Conservation (phyloP, 2,797 vertebrate genomes). For the Poeciliopsis turneri region DNA sequence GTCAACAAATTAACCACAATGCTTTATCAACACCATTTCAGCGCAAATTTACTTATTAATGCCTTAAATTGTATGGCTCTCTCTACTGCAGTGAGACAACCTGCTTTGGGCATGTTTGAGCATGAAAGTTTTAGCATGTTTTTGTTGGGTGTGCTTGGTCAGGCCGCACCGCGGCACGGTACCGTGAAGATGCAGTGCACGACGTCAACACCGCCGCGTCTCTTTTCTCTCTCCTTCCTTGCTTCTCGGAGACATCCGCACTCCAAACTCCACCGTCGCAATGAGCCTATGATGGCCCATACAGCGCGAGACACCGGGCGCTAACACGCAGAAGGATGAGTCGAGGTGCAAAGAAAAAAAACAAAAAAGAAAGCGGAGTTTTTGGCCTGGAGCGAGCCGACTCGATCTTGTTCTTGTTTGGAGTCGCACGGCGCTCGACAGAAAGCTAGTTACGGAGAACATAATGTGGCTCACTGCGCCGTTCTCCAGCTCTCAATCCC, state of each 20-base stretch:
- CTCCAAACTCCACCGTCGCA: constrained; percentile 7
- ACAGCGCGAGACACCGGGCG: constrained; percentile 15
- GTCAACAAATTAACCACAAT: neutral
- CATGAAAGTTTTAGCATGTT: neutral
- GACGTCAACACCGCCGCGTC: neutral
- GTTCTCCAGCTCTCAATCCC: constrained; percentile 43
- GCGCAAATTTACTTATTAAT: neutral
- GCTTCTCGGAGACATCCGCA: constrained; percentile 14
- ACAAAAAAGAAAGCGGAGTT: constrained; percentile 4
- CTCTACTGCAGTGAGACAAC: neutral
- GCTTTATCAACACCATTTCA: neutral
- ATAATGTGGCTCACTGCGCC: constrained; percentile 44
- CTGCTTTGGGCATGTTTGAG: neutral
- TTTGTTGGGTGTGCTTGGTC: neutral
- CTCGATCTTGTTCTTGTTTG: constrained; percentile 46
- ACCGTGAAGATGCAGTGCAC: neutral
- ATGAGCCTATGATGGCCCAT: constrained; percentile 31
- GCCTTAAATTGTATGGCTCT: neutral
- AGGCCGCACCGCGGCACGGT: neutral
- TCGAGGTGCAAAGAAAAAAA: constrained; percentile 6
- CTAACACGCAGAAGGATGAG: constrained; percentile 18
- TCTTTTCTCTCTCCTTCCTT: constrained; percentile 6
- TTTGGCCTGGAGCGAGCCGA: constrained; percentile 16
- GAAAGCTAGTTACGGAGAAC: constrained; percentile 51
- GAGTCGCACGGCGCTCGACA: constrained; percentile 23